These are phyloP conservation scores for Hirudo medicinalis DNA, from an alignment of 1,140 invertebrate genomes.

Conservation along the genomic window DNA sequence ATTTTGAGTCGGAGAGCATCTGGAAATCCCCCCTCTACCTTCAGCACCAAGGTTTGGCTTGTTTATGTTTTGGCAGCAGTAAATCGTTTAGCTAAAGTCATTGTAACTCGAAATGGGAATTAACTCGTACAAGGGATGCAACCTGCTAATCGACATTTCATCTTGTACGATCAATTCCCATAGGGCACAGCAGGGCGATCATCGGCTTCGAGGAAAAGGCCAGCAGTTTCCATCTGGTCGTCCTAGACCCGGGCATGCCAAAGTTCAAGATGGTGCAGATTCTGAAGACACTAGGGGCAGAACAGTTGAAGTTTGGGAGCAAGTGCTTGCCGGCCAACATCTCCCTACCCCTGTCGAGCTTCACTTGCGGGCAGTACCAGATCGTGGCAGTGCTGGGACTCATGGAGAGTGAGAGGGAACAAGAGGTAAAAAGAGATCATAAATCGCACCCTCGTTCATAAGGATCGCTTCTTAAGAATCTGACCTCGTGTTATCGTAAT, in stretches of 20 bases:
- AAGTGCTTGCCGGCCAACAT: neutral
- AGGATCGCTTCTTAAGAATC: neutral
- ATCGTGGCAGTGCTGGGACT: neutral
- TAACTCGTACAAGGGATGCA: neutral
- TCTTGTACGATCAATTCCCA: too few species aligned
- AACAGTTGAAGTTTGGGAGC: neutral
- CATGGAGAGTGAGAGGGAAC: neutral
- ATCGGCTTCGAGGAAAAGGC: neutral
- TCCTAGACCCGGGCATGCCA: constrained; percentile 1
- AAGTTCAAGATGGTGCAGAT: neutral
- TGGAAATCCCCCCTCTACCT: neutral
- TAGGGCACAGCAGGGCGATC: neutral
- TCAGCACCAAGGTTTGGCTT: neutral
- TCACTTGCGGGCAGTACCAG: neutral
- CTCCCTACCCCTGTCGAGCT: neutral
- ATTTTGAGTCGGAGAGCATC: neutral
- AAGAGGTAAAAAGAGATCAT: neutral
- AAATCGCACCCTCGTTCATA: neutral
- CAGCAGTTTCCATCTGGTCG: neutral
- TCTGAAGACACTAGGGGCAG: neutral
- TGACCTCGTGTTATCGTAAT: neutral
- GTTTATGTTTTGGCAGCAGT: neutral
- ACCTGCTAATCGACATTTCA: too few species aligned
- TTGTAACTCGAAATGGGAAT: neutral
- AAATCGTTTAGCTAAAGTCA: too few species aligned